Evolutionary conservation across 2,888 invertebrate genomes (phyloP).

Genomic region (Melitaea athalia): DNA sequence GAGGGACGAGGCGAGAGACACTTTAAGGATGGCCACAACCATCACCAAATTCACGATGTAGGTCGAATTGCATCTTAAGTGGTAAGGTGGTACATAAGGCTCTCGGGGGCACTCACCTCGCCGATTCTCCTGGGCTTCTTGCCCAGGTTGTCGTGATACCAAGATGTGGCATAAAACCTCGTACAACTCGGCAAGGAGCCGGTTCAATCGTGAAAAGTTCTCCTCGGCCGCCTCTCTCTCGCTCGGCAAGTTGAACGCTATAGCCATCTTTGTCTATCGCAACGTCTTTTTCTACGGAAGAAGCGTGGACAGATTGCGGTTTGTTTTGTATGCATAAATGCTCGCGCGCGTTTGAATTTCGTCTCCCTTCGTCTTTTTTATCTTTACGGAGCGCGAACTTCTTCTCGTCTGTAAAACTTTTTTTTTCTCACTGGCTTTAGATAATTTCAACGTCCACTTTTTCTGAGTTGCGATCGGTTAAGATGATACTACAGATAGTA

Average conservation of each 20-base stretch:
- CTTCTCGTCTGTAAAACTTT: slow-evolving; percentile 15
- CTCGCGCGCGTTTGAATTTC: slow-evolving; percentile 55
- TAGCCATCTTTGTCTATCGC: slow-evolving; percentile 79
- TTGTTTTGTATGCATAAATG: slow-evolving; percentile 78
- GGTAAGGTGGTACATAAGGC: slow-evolving; percentile 79
- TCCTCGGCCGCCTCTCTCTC: slow-evolving; percentile 81
- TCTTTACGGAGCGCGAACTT: slow-evolving; percentile 20
- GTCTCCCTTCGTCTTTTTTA: slow-evolving; percentile 43
- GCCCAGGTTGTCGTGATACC: slow-evolving; percentile 77
- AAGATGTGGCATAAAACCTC: slow-evolving; percentile 81
- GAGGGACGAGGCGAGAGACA: slow-evolving; percentile 77
- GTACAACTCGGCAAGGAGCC: slow-evolving; percentile 80
- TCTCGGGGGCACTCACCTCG: slow-evolving; percentile 81
- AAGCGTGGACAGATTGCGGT: slow-evolving; percentile 72
- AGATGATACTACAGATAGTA: background rate
- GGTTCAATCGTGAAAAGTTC: slow-evolving; percentile 81
- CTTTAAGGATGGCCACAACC: slow-evolving; percentile 79
- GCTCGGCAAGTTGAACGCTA: slow-evolving; percentile 82
- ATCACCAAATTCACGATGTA: slow-evolving; percentile 81
- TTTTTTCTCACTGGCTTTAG: slow-evolving; percentile 19
- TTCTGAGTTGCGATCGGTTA: background rate
- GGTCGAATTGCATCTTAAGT: slow-evolving; percentile 83
- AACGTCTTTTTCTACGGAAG: slow-evolving; percentile 71
- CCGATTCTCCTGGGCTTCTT: slow-evolving; percentile 73
- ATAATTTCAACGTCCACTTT: slow-evolving; percentile 5